A percentile compares a stretch with the other conserved stretches of the same genome.
These are phyloP conservation scores for Amyelois transitella DNA, from an alignment of 1,140 invertebrate species.

Conservation along the genomic window DNA sequence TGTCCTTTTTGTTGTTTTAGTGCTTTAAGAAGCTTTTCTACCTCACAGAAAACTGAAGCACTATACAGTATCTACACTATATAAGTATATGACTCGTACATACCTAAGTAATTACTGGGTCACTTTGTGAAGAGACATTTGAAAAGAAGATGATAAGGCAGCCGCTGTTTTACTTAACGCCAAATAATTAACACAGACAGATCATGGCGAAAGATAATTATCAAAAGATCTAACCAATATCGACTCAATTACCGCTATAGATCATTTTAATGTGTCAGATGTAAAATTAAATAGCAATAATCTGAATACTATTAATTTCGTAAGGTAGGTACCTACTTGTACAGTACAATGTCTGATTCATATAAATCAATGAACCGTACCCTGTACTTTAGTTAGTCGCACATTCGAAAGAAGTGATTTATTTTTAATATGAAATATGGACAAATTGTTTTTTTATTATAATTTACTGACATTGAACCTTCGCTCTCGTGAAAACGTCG, in stretches of 20 bases:
- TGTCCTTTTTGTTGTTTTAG: no score
- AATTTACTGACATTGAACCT: not conserved
- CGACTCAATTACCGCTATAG: slow-evolving; percentile 7
- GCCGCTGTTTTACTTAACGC: not conserved
- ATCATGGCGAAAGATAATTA: not conserved
- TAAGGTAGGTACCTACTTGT: no score
- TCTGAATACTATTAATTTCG: slow-evolving; percentile 10
- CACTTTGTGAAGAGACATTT: not conserved
- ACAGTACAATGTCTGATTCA: slow-evolving; percentile 3
- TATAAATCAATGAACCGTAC: slow-evolving; percentile 9
- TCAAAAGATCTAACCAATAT: slow-evolving; percentile 1
- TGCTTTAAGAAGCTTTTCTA: no score
- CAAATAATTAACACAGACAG: not conserved
- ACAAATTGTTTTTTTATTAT: not conserved
- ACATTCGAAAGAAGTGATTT: not conserved
- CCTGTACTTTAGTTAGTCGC: not conserved
- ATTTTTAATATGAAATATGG: no score
- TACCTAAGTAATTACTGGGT: not conserved
- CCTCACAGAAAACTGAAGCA: no score
- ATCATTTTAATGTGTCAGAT: slow-evolving; percentile 15
- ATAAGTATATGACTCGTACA: no score
- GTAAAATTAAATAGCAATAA: slow-evolving; percentile 16
- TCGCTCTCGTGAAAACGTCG: not conserved
- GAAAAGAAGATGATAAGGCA: not conserved
- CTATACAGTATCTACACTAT: no score